Conservation (phyloP, 2,888 invertebrate species). For the Platycheirus rosarum region DNA sequence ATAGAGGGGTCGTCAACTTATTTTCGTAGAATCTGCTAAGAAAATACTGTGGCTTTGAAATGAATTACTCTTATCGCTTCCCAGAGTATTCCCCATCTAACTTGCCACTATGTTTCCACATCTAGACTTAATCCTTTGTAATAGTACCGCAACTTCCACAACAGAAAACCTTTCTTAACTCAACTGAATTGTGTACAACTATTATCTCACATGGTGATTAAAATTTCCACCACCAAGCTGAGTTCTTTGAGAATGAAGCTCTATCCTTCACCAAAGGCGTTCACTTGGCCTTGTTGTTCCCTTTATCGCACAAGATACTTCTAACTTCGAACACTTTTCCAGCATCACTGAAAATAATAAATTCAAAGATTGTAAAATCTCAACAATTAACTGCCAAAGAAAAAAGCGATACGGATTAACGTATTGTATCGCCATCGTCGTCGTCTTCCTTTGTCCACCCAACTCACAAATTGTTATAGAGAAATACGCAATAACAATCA, state of each 20-base stretch:
- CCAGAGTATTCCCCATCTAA: no score
- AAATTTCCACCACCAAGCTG: slow-evolving; percentile 54
- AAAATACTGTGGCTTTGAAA: no score
- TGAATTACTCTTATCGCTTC: no score
- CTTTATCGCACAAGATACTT: slow-evolving; percentile 54
- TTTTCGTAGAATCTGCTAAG: no score
- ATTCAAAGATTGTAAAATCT: slow-evolving; percentile 68
- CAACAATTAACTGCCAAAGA: slow-evolving; percentile 69
- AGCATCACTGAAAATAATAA: slow-evolving; percentile 49
- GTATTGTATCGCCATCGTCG: slow-evolving; percentile 20
- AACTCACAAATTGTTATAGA: slow-evolving; percentile 53
- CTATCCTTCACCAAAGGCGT: slow-evolving; percentile 49
- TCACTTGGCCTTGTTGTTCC: slow-evolving; percentile 53
- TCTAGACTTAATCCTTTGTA: no score
- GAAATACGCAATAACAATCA: slow-evolving; percentile 49
- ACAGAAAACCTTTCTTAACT: slow-evolving; percentile 45
- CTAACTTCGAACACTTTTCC: slow-evolving; percentile 31
- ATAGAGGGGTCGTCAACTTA: no score
- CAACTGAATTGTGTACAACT: slow-evolving; percentile 62
- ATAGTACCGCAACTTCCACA: no score
- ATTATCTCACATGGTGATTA: slow-evolving; percentile 64
- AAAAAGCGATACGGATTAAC: slow-evolving; percentile 71
- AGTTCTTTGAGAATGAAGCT: slow-evolving; percentile 29
- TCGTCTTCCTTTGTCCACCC: slow-evolving; percentile 20
- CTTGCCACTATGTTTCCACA: no score